Evolutionary conservation across 92 coral and sea anemone genomes (phyloP), one percentile per base, ranked within the genome.

Genomic region (Meandrina meandrites): DNA sequence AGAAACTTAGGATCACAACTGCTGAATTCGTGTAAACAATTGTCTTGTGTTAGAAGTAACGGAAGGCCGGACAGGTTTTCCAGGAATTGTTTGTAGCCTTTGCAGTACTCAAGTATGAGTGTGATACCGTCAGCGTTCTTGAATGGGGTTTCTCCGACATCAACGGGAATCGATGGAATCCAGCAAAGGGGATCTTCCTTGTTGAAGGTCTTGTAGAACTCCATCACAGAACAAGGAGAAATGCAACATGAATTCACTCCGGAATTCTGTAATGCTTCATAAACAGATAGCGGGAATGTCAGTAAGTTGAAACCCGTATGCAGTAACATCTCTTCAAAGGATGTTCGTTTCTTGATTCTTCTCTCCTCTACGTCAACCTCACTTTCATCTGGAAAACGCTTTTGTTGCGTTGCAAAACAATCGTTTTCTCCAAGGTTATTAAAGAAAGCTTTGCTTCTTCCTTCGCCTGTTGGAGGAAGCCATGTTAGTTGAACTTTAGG

Each of bases 1-100:
- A 92, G 83, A 47, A 91, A 96, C 69, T 75, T 91, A 8, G 92
- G 91, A 34, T 75, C 34, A 9, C 53, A 19, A 0, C 14, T 1
- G 64, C 88, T 81, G 72, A 91, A 94, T 56, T 54, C 85, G 17
- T 87, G 90, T 8, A 96, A 40, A 11, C 60, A 69, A 27, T 93
- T 71, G 80, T 96, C 98, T 73, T 93, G 90, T 2, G 95, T 96
- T 60, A 96, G 77, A 24, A 96, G 90, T 79, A 96, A 86, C 2
- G 98, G 98, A 30, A 94, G 89, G 9, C 95, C 98, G 21, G 92
- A 51, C 14, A 96, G 93, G 28, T 83, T 88, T 57, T 70, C 80
- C 18, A 77, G 69, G 79, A 96, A 96, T 16, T 51, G 34, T 27
- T 75, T 57, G 62, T 89, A 91, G 32, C 69, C 78, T 32, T 91